Conservation (phyloP, 1,140 invertebrate genomes). For the Drosophila lacteicornis region DNA sequence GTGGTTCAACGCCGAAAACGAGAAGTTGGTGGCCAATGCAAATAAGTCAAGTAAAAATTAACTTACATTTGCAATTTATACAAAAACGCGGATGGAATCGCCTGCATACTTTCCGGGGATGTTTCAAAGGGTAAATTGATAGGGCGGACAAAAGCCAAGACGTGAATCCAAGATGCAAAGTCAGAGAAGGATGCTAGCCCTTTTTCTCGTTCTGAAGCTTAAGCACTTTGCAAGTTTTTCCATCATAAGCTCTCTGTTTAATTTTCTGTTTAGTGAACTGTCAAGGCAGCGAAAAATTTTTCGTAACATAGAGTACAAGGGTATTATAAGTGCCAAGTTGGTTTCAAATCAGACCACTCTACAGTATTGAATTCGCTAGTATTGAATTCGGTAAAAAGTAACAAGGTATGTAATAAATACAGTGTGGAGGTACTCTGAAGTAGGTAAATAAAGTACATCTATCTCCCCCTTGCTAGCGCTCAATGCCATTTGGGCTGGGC, state of each 20-base stretch:
- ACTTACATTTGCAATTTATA: slow-evolving; percentile 59
- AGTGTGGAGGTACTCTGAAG: too few species aligned
- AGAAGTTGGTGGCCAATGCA: slow-evolving; percentile 52
- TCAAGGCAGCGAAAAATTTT: slow-evolving; percentile 76
- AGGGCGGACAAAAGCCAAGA: slow-evolving; percentile 17
- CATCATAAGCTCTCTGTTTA: slow-evolving; percentile 2
- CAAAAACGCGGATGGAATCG: slow-evolving; percentile 24
- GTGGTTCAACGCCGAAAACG: slow-evolving; percentile 3
- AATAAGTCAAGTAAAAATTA: slow-evolving; percentile 71
- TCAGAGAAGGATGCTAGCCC: slow-evolving; percentile 11
- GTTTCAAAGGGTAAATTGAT: slow-evolving; percentile 50
- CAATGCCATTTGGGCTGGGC: too few species aligned
- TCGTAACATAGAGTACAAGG: too few species aligned
- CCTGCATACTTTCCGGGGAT: slow-evolving; percentile 52
- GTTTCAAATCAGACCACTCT: too few species aligned
- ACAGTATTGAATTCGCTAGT: too few species aligned
- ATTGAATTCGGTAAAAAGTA: too few species aligned
- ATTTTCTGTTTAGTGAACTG: slow-evolving; percentile 58
- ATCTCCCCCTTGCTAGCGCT: too few species aligned
- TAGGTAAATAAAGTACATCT: too few species aligned
- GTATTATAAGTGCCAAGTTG: too few species aligned
- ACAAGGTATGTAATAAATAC: too few species aligned
- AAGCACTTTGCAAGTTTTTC: slow-evolving; percentile 34
- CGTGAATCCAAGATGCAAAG: slow-evolving; percentile 21
- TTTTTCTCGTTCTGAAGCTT: neutral